A percentile compares a stretch with the other conserved stretches of the same genome.
phyloP scores from a whole-genome alignment of 1,140 invertebrate genomes.

The Medauroidea extradentata region DNA sequence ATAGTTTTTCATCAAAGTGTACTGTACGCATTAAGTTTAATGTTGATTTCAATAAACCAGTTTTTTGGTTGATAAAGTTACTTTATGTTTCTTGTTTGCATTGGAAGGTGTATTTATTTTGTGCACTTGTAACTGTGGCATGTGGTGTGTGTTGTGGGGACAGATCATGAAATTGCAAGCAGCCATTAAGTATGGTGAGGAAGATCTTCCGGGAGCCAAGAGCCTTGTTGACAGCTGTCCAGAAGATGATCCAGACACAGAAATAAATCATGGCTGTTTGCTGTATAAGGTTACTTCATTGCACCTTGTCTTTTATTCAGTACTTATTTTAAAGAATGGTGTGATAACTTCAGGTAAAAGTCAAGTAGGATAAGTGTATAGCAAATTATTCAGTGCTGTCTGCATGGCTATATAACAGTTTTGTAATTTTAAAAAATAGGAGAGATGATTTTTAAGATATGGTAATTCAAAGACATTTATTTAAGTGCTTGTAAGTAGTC shows the following conservation, averaged over 20 bases:
- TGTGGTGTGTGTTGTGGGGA: slow-evolving; percentile 2
- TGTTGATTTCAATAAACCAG: neutral
- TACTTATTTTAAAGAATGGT: no score
- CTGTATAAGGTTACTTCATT: slow-evolving; percentile 74
- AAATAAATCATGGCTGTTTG: slow-evolving; percentile 95
- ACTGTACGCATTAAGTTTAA: neutral
- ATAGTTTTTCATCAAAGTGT: neutral
- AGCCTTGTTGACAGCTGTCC: slow-evolving; percentile 83
- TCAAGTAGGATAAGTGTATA: no score
- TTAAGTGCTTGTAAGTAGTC: no score
- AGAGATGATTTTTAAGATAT: no score
- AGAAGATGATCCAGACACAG: slow-evolving; percentile 84
- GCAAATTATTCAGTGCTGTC: no score
- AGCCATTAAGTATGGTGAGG: slow-evolving; percentile 96
- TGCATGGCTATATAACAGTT: no score
- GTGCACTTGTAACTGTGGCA: neutral
- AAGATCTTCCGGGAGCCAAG: slow-evolving; percentile 87
- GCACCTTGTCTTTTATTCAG: no score
- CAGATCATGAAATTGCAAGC: slow-evolving; percentile 87
- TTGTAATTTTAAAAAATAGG: no score
- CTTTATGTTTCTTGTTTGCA: neutral
- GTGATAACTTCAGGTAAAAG: no score
- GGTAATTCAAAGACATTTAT: no score
- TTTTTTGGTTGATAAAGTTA: neutral
- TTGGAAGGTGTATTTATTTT: neutral